Conservation (phyloP, 2,888 invertebrate genomes). For the Bombylius discolor region DNA sequence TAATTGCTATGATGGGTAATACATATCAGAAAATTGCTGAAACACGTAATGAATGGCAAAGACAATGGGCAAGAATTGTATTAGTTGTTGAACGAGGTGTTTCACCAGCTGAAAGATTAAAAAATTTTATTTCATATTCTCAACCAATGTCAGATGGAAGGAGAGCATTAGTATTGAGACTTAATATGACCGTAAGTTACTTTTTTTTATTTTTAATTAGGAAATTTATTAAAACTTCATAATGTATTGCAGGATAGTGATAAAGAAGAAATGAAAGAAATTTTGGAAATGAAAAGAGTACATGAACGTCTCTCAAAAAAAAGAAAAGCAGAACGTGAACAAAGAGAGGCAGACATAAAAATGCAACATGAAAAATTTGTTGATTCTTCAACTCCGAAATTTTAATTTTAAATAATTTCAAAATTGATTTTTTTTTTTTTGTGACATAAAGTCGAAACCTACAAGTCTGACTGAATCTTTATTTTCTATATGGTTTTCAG, state of each 20-base stretch:
- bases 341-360: conserved; percentile 22
- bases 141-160: conserved; percentile 86
- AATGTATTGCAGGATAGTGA: conserved; percentile 61
- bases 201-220: too few species aligned
- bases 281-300: conserved; percentile 76
- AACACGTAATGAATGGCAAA: conserved; percentile 94
- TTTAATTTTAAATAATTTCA: background rate
- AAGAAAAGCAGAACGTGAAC: conserved; percentile 38
- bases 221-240: background rate
- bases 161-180: conserved; percentile 70
- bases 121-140: conserved; percentile 80
- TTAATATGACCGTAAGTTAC: conserved; percentile 68
- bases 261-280: conserved; percentile 88
- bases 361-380: conserved; percentile 29
- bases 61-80: conserved; percentile 96
- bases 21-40: conserved; percentile 97
- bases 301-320: conserved; percentile 69
- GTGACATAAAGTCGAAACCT: too few species aligned
- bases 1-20: conserved; percentile 99
- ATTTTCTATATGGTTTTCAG: too few species aligned
- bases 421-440: too few species aligned
- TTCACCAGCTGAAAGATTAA: conserved; percentile 70
- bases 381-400: conserved; percentile 16
- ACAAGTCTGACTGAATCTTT: too few species aligned
- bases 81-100: conserved; percentile 95